phyloP scores from a whole-genome alignment of 2,888 invertebrate genomes.

The Spialia ferax region DNA sequence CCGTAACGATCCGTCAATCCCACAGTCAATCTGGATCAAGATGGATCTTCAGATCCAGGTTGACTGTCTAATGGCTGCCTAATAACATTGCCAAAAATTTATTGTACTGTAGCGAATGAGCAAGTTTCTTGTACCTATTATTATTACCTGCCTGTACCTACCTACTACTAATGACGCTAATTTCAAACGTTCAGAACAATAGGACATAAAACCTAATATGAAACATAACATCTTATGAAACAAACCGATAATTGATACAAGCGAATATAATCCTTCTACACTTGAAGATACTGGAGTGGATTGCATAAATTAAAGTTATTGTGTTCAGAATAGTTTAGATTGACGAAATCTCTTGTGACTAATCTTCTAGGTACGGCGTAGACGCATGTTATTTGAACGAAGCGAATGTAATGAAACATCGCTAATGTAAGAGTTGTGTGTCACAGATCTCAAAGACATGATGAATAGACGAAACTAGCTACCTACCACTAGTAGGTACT shows the following conservation, averaged over 20 bases:
- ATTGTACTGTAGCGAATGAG: neutral
- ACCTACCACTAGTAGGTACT: too few species aligned
- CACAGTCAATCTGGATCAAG: too few species aligned
- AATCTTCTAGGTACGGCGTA: neutral
- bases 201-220: constrained; percentile 15
- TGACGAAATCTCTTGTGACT: constrained; percentile 9
- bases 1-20: too few species aligned
- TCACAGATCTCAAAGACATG: neutral
- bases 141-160: too few species aligned
- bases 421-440: constrained; percentile 3
- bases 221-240: neutral
- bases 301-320: neutral
- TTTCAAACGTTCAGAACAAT: constrained; percentile 17
- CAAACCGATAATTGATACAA: neutral
- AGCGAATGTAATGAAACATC: neutral
- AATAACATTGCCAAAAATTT: too few species aligned
- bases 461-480: neutral
- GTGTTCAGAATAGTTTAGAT: constrained; percentile 3
- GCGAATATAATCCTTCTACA: neutral
- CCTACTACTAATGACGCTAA: neutral
- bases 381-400: neutral
- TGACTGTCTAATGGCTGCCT: too few species aligned
- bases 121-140: too few species aligned
- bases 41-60: too few species aligned
- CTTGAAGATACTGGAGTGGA: neutral